Percentiles rank a stretch among this genome's conserved stretches.
These are phyloP conservation scores for Drosophila ustulata DNA, from an alignment of 2,888 invertebrate genomes.

Conservation along the genomic window DNA sequence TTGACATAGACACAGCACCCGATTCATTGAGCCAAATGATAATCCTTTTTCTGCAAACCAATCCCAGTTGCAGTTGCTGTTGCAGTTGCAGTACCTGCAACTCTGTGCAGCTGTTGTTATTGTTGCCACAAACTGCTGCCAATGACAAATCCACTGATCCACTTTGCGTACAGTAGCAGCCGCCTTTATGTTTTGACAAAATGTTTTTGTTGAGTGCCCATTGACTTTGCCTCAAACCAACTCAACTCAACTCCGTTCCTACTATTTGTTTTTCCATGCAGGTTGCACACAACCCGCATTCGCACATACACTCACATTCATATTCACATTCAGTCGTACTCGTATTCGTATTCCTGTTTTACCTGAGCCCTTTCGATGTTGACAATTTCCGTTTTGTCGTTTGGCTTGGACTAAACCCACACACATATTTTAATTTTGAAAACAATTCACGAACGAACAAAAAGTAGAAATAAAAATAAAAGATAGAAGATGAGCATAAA, in stretches of 20 bases:
- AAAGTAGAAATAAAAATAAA: constrained; percentile 18
- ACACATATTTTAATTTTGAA: constrained; percentile 74
- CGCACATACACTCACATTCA: constrained; percentile 10
- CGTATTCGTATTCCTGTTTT: constrained; percentile 43
- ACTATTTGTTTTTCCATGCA: constrained; percentile 37
- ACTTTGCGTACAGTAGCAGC: constrained; percentile 75
- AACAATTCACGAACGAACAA: constrained; percentile 59
- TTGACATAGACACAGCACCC: constrained; percentile 25
- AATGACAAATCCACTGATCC: constrained; percentile 70
- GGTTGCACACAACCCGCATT: constrained; percentile 47
- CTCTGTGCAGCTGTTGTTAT: constrained; percentile 62
- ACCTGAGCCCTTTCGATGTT: constrained; percentile 60
- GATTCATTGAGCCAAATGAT: constrained; percentile 63
- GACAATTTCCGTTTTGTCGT: constrained; percentile 66
- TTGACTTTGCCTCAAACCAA: constrained; percentile 60
- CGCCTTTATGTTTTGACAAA: constrained; percentile 75
- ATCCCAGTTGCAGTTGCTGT: constrained; percentile 15
- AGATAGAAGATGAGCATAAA: constrained; percentile 26
- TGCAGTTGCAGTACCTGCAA: constrained; percentile 45
- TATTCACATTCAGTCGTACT: constrained; percentile 14
- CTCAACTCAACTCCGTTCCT: constrained; percentile 18
- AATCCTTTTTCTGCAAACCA: constrained; percentile 70
- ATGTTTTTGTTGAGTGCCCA: constrained; percentile 78
- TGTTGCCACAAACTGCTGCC: constrained; percentile 38
- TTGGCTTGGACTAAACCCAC: constrained; percentile 37